Conservation (phyloP, 92 coral and sea anemone genomes). For the Diadumene lineata region DNA sequence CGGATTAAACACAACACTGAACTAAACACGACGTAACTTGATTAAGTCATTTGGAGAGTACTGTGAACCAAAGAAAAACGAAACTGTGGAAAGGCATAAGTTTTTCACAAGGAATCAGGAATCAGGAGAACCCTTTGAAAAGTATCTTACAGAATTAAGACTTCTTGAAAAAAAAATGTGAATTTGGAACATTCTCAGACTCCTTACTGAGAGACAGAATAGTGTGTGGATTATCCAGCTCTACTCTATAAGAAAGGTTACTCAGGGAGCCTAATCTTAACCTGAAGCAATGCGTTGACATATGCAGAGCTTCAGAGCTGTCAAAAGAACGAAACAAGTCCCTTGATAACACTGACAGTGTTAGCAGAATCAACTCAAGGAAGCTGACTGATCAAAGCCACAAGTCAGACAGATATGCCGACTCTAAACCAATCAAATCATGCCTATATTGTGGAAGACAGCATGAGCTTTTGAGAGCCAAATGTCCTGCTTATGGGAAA, state of each 20-base stretch:
- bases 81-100: conserved; percentile 53
- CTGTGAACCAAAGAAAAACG: conserved; percentile 56
- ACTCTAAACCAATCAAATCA: background rate
- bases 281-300: conserved; percentile 21
- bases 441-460: conserved; percentile 31
- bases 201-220: conserved; percentile 48
- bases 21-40: too few relatives aligned
- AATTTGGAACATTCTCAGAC: conserved; percentile 39
- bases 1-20: too few relatives aligned
- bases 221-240: conserved; percentile 43
- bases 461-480: conserved; percentile 30
- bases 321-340: conserved; percentile 37
- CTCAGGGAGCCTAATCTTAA: conserved; percentile 20
- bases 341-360: conserved; percentile 29
- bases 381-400: background rate
- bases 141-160: conserved; percentile 49
- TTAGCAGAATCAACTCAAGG: background rate
- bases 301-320: conserved; percentile 51
- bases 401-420: too few relatives aligned
- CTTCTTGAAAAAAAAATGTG: conserved; percentile 37
- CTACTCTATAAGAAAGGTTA: conserved; percentile 26
- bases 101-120: conserved; percentile 52
- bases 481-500: conserved; percentile 42
- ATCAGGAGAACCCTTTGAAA: conserved; percentile 41
- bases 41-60: too few relatives aligned